phyloP scores from a whole-genome alignment of 2,888 invertebrate species.

The Drosophila austrosaltans region DNA sequence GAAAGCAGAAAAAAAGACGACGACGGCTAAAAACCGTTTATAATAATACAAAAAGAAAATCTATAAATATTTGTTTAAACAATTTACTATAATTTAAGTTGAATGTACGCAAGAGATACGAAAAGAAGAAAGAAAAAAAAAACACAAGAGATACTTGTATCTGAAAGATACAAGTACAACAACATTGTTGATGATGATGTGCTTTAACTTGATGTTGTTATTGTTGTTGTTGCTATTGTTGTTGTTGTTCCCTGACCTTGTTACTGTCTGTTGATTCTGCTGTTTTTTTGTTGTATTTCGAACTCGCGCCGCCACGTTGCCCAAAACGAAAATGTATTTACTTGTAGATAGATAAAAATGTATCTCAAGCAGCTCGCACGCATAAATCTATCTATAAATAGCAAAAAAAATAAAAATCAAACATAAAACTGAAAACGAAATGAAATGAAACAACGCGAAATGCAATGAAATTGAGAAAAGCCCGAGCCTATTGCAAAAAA shows the following conservation, averaged over 20 bases:
- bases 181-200: slow-evolving; percentile 57
- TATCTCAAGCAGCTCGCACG: slow-evolving; percentile 37
- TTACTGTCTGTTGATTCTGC: slow-evolving; percentile 57
- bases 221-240: slow-evolving; percentile 20
- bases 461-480: slow-evolving; percentile 28
- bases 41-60: neutral
- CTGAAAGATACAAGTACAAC: slow-evolving; percentile 54
- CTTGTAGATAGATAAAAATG: slow-evolving; percentile 45
- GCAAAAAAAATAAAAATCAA: slow-evolving; percentile 31
- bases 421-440: neutral
- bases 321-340: slow-evolving; percentile 1
- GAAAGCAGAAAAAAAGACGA: slow-evolving; percentile 19
- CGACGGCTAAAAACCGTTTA: slow-evolving; percentile 11
- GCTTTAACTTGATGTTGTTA: slow-evolving; percentile 45
- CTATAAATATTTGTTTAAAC: slow-evolving; percentile 71
- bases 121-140: slow-evolving; percentile 10
- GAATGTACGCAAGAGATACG: slow-evolving; percentile 56
- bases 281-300: slow-evolving; percentile 16
- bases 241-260: slow-evolving; percentile 72
- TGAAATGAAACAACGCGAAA: slow-evolving; percentile 26
- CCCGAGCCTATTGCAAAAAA: neutral
- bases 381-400: slow-evolving; percentile 39
- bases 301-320: neutral
- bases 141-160: slow-evolving; percentile 49
- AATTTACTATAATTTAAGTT: slow-evolving; percentile 67